A percentile compares a stretch with the other conserved stretches of the same genome.
Conservation (phyloP, 2,888 invertebrate species). For the Busseola fusca region DNA sequence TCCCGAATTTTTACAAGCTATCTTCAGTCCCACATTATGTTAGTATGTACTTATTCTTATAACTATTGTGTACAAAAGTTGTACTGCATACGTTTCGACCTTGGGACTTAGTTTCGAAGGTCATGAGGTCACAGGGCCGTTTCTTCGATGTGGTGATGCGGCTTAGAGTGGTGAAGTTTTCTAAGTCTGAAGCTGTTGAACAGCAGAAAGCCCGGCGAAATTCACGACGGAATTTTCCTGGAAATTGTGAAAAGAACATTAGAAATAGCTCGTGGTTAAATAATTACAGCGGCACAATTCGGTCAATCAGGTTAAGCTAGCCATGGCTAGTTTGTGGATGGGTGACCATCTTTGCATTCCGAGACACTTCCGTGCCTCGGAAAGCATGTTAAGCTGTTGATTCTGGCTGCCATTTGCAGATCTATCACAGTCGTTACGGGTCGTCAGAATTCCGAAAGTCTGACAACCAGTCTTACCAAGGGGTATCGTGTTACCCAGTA, state of each 20-base stretch:
- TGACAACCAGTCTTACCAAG: too few species aligned
- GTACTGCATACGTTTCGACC: constrained; percentile 66
- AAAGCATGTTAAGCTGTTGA: too few species aligned
- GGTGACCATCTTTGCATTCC: too few species aligned
- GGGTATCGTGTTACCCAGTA: too few species aligned
- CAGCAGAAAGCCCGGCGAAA: constrained; percentile 90
- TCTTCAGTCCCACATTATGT: constrained; percentile 42
- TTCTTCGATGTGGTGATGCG: constrained; percentile 73
- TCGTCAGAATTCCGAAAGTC: too few species aligned
- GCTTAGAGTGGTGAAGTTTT: constrained; percentile 76
- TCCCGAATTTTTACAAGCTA: not conserved
- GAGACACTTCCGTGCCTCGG: too few species aligned
- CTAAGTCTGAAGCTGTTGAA: constrained; percentile 60
- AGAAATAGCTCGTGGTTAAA: not conserved
- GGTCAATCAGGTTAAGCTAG: too few species aligned
- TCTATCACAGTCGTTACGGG: too few species aligned
- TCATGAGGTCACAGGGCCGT: constrained; percentile 59
- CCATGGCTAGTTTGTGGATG: too few species aligned
- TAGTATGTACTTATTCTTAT: constrained; percentile 56
- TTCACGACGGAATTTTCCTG: constrained; percentile 92
- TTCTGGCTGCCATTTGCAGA: too few species aligned
- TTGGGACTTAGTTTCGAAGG: constrained; percentile 56
- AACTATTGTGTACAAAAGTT: constrained; percentile 64
- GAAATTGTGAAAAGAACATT: constrained; percentile 55
- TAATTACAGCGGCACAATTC: too few species aligned